phyloP scores from a whole-genome alignment of 2,797 vertebrate species.

The Sebastes kiyomatsui region DNA sequence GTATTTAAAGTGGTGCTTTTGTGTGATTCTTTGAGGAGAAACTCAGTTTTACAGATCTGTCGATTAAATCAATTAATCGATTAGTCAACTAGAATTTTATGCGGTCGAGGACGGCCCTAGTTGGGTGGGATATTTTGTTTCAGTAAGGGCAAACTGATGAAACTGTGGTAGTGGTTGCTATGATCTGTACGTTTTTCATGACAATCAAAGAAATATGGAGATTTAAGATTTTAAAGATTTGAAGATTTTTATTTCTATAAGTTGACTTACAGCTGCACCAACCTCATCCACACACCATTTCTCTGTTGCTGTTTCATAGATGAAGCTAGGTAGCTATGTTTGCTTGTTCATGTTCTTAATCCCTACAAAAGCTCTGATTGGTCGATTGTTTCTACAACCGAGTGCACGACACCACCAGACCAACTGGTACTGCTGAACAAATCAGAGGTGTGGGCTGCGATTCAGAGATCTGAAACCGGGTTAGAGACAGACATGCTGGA shows the following conservation, averaged over 20 bases:
- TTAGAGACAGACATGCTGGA: not conserved
- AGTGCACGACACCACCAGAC: not conserved
- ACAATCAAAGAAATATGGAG: not conserved
- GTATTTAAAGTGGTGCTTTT: too few species aligned
- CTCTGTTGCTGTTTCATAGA: not conserved
- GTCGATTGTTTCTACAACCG: not conserved
- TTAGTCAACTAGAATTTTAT: fast-evolving
- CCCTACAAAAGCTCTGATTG: not conserved
- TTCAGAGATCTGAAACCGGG: not conserved
- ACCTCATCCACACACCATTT: not conserved
- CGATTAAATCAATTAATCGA: not conserved
- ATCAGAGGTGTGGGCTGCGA: not conserved
- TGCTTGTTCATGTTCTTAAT: not conserved
- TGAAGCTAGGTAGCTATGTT: not conserved
- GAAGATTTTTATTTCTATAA: not conserved
- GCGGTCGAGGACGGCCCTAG: not conserved
- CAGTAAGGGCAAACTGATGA: not conserved
- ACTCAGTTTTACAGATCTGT: not conserved
- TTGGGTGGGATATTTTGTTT: not conserved
- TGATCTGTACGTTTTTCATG: not conserved
- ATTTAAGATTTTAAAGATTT: not conserved
- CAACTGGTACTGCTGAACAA: not conserved
- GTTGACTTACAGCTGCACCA: not conserved
- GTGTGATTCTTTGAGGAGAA: not conserved
- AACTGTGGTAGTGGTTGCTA: not conserved